Evolutionary conservation across 2,797 vertebrate species (phyloP).

Genomic region (Anguilla marmorata): DNA sequence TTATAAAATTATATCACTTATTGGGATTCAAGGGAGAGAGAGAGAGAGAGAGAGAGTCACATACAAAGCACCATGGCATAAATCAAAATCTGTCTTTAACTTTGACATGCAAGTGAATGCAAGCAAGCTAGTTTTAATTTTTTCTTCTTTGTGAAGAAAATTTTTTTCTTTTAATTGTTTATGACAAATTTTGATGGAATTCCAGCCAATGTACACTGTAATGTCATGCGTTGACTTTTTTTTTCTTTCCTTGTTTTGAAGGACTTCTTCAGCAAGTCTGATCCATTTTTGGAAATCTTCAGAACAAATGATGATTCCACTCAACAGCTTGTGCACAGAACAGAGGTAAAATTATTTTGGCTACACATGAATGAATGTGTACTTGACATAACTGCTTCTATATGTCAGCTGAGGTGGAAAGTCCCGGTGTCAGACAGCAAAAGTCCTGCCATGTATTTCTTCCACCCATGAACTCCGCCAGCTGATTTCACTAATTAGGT

Average conservation of each 20-base stretch:
- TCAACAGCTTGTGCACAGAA: conserved; percentile 94
- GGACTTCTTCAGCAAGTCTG: conserved; percentile 99
- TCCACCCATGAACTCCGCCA: too few species aligned
- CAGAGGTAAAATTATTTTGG: conserved; percentile 76
- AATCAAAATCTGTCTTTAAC: too few species aligned
- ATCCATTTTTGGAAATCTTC: conserved; percentile 96
- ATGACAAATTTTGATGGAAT: background rate
- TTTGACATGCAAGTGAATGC: too few species aligned
- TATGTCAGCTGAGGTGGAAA: background rate
- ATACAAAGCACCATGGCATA: background rate
- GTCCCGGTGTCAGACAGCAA: background rate
- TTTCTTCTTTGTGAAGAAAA: too few species aligned
- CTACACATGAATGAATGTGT: background rate
- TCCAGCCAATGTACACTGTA: background rate
- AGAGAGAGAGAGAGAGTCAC: background rate
- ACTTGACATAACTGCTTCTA: background rate
- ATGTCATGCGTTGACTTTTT: conserved; percentile 19
- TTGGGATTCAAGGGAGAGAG: too few species aligned
- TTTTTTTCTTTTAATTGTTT: too few species aligned
- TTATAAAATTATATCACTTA: too few species aligned
- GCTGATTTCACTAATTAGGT: background rate
- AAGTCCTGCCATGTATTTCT: background rate
- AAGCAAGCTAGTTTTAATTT: too few species aligned
- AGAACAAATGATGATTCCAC: conserved; percentile 92
- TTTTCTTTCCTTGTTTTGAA: conserved; percentile 56